Evolutionary conservation across 2,888 invertebrate species (phyloP).

Genomic region (Chirona hameri): DNA sequence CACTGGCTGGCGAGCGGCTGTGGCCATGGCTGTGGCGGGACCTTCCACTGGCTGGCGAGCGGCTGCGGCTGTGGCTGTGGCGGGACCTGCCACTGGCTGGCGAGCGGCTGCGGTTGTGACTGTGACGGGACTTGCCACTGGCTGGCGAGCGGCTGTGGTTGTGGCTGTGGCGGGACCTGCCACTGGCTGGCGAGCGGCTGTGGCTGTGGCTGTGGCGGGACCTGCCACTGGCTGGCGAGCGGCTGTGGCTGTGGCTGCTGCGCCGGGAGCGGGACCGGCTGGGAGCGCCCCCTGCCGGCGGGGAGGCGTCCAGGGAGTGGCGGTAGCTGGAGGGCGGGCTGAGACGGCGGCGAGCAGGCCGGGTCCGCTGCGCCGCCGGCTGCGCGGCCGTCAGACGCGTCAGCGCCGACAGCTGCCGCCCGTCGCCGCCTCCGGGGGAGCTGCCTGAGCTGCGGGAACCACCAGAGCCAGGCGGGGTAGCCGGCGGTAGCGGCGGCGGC

Average conservation of each 20-base stretch:
- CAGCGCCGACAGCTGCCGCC: not conserved
- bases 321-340: conserved; percentile 22
- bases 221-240: not conserved
- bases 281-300: not conserved
- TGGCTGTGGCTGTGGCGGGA: not conserved
- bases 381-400: not conserved
- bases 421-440: not conserved
- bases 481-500: not conserved
- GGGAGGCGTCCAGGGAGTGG: not conserved
- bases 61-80: not conserved
- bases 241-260: conserved; percentile 1
- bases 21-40: not conserved
- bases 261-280: not conserved
- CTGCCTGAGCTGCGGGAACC: not conserved
- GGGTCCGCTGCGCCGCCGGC: not conserved
- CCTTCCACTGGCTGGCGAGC: not conserved
- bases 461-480: not conserved
- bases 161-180: too few relatives aligned
- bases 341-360: not conserved
- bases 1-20: not conserved
- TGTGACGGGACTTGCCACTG: not conserved
- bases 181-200: too few relatives aligned
- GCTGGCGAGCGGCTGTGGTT: not conserved
- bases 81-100: not conserved
- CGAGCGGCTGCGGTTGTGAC: not conserved